Evolutionary conservation across 2,113 vertebrate genomes (phyloP).

Genomic region (Onychostoma macrolepis): DNA sequence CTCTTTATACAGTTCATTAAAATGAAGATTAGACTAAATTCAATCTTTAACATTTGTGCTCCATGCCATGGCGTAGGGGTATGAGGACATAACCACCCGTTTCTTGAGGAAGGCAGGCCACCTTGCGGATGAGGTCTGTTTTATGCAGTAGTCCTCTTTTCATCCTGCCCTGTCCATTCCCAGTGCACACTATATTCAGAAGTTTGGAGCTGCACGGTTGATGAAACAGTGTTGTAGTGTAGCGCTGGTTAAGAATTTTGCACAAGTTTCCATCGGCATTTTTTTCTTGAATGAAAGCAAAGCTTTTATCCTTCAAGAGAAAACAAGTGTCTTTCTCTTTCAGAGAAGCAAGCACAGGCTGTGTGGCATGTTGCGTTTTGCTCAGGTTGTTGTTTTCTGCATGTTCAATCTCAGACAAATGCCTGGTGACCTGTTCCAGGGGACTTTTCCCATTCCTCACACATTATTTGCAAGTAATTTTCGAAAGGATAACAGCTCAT

Average conservation of each 20-base stretch:
- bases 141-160: neutral
- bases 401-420: neutral
- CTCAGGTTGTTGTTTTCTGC: neutral
- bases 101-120: constrained; percentile 22
- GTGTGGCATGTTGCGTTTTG: constrained; percentile 1
- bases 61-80: neutral
- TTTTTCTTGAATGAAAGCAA: constrained; percentile 46
- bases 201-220: constrained; percentile 19
- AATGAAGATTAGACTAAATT: neutral
- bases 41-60: constrained; percentile 27
- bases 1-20: neutral
- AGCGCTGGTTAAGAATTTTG: constrained; percentile 5
- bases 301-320: constrained; percentile 6
- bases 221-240: constrained; percentile 27
- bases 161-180: neutral
- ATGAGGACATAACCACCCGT: constrained; percentile 31
- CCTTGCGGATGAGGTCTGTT: constrained; percentile 19
- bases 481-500: constrained; percentile 49
- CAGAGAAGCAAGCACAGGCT: constrained; percentile 36
- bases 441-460: constrained; percentile 43
- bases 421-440: constrained; percentile 51
- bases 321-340: constrained; percentile 49
- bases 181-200: constrained; percentile 16
- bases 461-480: constrained; percentile 43
- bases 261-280: constrained; percentile 16